Conservation (phyloP, 2,113 vertebrate species). For the Dascyllus trimaculatus region DNA sequence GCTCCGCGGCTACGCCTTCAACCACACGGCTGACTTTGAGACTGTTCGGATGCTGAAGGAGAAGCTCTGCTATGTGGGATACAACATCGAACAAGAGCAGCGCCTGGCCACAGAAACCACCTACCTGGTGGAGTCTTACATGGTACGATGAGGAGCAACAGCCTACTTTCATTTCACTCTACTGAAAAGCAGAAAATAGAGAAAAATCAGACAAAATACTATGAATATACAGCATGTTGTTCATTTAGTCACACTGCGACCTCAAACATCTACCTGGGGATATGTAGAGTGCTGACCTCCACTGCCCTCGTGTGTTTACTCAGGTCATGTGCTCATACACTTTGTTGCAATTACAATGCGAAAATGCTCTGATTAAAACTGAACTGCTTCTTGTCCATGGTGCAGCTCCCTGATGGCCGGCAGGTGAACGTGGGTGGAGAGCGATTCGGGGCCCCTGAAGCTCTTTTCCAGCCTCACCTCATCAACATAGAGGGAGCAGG, state of each 20-base stretch:
- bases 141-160: constrained; percentile 67
- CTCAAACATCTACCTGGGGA: too few species aligned
- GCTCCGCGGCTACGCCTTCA: constrained; percentile 96
- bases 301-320: too few species aligned
- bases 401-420: constrained; percentile 95
- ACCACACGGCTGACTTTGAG: constrained; percentile 98
- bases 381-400: not conserved
- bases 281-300: too few species aligned
- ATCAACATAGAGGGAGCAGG: constrained; percentile 98
- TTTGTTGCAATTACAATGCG: too few species aligned
- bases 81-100: constrained; percentile 98
- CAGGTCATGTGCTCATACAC: too few species aligned
- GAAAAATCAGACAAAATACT: too few species aligned
- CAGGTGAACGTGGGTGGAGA: constrained; percentile 97
- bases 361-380: not conserved
- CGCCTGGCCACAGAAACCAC: constrained; percentile 95
- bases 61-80: constrained; percentile 95
- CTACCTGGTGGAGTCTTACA: constrained; percentile 93
- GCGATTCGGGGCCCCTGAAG: constrained; percentile 96
- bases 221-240: not conserved
- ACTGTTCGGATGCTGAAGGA: constrained; percentile 98
- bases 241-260: not conserved
- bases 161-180: too few species aligned
- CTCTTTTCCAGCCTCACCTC: constrained; percentile 98
- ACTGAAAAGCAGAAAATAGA: not conserved